Base-by-base conservation (phyloP, 2,797 vertebrate genomes). In the Distichodus sexfasciatus region DNA sequence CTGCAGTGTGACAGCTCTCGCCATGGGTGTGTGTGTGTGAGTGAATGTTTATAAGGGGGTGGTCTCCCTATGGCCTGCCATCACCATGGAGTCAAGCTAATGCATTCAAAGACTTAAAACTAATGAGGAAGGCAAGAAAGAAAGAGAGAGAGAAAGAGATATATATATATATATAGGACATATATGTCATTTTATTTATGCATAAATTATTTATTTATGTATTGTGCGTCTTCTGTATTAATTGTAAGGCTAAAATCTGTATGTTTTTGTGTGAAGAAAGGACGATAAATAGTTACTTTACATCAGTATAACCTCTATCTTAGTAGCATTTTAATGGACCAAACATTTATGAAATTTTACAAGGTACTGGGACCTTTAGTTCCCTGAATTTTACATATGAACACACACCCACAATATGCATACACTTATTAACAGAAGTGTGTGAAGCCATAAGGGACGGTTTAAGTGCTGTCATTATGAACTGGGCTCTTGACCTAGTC, bases 111-210 rank as follows among this genome's bases (percentile, higher is more conserved):
- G 11, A 4, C 29, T 15, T 14, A 2, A 8, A 6, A 38, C 12
- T 26, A 38, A 38, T 28, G 10, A 64, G 23, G 55, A 59, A 23
- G 14, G 3, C 6, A 1, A 2, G 24, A 43, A 7, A 33, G 31
- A 35, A 2, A 77, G 74, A 31, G 47, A 19, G 35, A 43, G 71
- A 76, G 69, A 31, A 50, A 51, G 48, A 3, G 14, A 21, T 38
- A 5, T n/a, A 21, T 9, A 14, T 33, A 21, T 21, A 47, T 47
- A 6, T 21, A 19, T 14, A 2, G 4, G 10, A 14, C 1, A 7
- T 8, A 2, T 8, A 46, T 19, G 43, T 40, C 9, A 9, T 9
- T 8, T 46, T 5, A 8, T 10, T 46, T 6, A 1, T 19, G 40
- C 55, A 21, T 36, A 15, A 40, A 36, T n/a, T n/a, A n/a, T n/a